These are phyloP conservation scores for Platorchestia sp. DNA, from an alignment of 1,140 invertebrate genomes.

Conservation along the genomic window DNA sequence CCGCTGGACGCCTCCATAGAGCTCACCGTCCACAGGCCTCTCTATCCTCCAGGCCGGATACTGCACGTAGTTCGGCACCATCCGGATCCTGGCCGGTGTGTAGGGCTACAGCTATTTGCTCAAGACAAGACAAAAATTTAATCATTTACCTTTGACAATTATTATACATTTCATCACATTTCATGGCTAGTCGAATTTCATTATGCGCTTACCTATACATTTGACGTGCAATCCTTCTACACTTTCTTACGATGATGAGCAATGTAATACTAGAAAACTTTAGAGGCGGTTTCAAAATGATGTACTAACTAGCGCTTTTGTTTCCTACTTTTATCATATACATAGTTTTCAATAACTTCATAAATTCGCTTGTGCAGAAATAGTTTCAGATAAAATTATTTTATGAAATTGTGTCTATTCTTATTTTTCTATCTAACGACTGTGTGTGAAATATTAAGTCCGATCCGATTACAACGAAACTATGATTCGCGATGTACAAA, in stretches of 20 bases:
- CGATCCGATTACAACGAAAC: background rate
- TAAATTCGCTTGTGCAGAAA: background rate
- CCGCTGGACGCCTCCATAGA: constrained; percentile 71
- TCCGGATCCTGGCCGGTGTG: constrained; percentile 85
- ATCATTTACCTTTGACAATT: background rate
- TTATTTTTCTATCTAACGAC: background rate
- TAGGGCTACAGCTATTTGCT: constrained; percentile 67
- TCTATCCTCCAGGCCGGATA: constrained; percentile 90
- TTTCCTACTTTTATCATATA: too few relatives aligned
- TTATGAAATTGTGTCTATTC: background rate
- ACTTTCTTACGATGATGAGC: too few relatives aligned
- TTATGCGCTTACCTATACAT: too few relatives aligned
- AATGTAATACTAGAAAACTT: too few relatives aligned
- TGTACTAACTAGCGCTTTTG: too few relatives aligned
- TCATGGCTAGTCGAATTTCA: too few relatives aligned
- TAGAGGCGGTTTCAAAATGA: too few relatives aligned
- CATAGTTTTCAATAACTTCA: too few relatives aligned
- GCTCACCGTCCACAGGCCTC: constrained; percentile 80
- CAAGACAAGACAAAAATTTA: background rate
- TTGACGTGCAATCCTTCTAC: too few relatives aligned
- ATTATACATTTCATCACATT: background rate
- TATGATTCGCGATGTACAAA: background rate
- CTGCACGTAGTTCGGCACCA: constrained; percentile 92
- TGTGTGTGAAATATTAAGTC: background rate
- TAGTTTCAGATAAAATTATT: background rate